Percentiles rank a stretch among this genome's conserved stretches.
phyloP scores from a whole-genome alignment of 2,797 vertebrate genomes.

The Danio kyathit region DNA sequence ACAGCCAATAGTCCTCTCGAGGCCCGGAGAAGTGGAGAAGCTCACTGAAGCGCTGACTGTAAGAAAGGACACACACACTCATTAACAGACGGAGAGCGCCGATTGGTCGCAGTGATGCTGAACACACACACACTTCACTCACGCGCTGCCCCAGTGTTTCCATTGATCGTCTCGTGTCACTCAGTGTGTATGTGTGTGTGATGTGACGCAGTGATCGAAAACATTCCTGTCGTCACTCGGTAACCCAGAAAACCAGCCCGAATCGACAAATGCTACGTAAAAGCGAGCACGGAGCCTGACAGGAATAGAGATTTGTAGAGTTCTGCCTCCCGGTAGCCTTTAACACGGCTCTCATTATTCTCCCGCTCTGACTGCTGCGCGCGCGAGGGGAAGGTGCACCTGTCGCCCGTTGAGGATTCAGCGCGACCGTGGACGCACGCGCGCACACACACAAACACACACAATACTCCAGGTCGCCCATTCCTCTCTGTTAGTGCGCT shows the following conservation, averaged over 20 bases:
- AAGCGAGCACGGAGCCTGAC: background rate
- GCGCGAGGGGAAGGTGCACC: conserved; percentile 65
- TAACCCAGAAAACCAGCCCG: conserved; percentile 14
- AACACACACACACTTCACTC: conserved; percentile 52
- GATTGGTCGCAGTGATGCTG: conserved; percentile 31
- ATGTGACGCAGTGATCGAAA: conserved; percentile 54
- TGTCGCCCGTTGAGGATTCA: conserved; percentile 71
- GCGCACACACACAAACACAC: conserved; percentile 37
- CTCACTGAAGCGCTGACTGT: conserved; percentile 73
- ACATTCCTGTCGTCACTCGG: background rate
- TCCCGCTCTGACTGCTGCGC: conserved; percentile 35
- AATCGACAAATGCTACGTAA: background rate
- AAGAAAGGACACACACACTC: conserved; percentile 56
- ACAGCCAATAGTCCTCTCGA: conserved; percentile 69
- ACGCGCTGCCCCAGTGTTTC: conserved; percentile 68
- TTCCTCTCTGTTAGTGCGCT: background rate
- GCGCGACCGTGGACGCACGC: conserved; percentile 35
- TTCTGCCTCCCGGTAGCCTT: background rate
- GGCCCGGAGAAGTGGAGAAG: conserved; percentile 61
- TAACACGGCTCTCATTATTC: conserved; percentile 26
- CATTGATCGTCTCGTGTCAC: conserved; percentile 75
- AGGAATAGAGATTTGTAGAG: conserved; percentile 19
- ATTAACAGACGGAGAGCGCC: conserved; percentile 25
- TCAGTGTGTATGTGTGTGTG: conserved; percentile 5
- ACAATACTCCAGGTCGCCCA: conserved; percentile 4